These are phyloP conservation scores for Oreohelix idahoensis DNA, from an alignment of 1,140 invertebrate species.

Conservation along the genomic window DNA sequence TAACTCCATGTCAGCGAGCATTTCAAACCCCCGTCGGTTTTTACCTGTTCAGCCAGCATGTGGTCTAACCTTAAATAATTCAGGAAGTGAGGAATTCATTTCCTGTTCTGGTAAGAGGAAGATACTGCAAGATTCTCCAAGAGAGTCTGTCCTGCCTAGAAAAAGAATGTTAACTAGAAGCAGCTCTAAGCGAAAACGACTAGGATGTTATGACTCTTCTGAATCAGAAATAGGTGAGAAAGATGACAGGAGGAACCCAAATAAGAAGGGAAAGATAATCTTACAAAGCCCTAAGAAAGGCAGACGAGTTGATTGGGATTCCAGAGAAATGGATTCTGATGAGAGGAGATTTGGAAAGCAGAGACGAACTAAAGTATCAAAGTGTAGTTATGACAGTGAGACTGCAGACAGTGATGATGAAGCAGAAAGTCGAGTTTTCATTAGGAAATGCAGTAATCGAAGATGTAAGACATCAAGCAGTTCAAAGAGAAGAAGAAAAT, in stretches of 20 bases:
- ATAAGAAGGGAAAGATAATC: background rate
- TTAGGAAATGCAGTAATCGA: background rate
- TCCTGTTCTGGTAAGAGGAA: background rate
- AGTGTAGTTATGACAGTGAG: background rate
- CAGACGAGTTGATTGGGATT: background rate
- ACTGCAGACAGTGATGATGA: background rate
- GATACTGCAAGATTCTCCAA: background rate
- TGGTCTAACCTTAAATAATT: background rate
- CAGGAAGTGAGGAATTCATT: background rate
- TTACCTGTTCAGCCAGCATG: background rate
- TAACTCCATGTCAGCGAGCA: background rate
- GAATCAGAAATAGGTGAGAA: slow-evolving; percentile 13
- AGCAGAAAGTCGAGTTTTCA: background rate
- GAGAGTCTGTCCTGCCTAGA: background rate
- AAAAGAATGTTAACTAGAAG: background rate
- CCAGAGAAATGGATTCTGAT: background rate
- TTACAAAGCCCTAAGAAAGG: background rate
- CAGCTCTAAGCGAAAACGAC: slow-evolving; percentile 17
- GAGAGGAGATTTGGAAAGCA: background rate
- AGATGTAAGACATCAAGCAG: background rate
- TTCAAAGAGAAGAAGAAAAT: background rate
- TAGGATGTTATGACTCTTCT: slow-evolving; percentile 6
- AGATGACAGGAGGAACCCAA: background rate
- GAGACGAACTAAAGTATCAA: background rate
- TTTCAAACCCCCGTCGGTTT: background rate